Evolutionary conservation across 2,888 invertebrate species (phyloP).

Genomic region (Cheilosia scutellata): DNA sequence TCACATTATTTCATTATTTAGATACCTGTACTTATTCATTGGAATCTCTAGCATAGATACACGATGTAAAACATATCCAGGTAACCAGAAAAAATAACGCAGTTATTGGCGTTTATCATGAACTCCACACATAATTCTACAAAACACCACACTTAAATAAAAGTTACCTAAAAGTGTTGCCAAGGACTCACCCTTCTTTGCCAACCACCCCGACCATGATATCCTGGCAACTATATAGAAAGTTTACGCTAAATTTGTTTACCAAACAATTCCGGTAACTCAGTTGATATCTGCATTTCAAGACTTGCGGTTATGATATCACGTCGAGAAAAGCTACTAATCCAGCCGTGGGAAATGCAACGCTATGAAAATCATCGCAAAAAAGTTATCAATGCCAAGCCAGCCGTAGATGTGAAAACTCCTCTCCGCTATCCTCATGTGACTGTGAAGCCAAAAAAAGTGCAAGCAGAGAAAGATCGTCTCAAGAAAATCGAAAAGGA

Average conservation of each 20-base stretch:
- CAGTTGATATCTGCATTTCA: background rate
- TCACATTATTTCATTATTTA: too few species aligned
- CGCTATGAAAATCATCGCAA: slow-evolving; percentile 88
- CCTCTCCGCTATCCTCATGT: slow-evolving; percentile 88
- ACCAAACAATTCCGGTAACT: slow-evolving; percentile 22
- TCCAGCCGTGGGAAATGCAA: slow-evolving; percentile 89
- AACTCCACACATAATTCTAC: background rate
- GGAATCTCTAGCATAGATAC: too few species aligned
- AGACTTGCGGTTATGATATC: slow-evolving; percentile 86
- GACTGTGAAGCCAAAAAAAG: slow-evolving; percentile 88
- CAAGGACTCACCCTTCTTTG: slow-evolving; percentile 21
- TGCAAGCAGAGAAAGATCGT: slow-evolving; percentile 89
- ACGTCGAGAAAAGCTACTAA: slow-evolving; percentile 88
- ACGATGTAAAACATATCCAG: background rate
- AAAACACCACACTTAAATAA: slow-evolving; percentile 13
- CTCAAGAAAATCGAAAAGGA: slow-evolving; percentile 87
- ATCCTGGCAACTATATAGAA: slow-evolving; percentile 38
- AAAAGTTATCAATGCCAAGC: slow-evolving; percentile 88
- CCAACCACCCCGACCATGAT: background rate
- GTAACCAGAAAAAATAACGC: background rate
- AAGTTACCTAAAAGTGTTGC: slow-evolving; percentile 31
- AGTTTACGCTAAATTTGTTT: background rate
- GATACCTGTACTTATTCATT: too few species aligned
- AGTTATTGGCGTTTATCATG: slow-evolving; percentile 13
- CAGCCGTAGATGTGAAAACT: slow-evolving; percentile 88